These are phyloP conservation scores for Parelbella ahira DNA, from an alignment of 2,888 invertebrate species.

Conservation along the genomic window DNA sequence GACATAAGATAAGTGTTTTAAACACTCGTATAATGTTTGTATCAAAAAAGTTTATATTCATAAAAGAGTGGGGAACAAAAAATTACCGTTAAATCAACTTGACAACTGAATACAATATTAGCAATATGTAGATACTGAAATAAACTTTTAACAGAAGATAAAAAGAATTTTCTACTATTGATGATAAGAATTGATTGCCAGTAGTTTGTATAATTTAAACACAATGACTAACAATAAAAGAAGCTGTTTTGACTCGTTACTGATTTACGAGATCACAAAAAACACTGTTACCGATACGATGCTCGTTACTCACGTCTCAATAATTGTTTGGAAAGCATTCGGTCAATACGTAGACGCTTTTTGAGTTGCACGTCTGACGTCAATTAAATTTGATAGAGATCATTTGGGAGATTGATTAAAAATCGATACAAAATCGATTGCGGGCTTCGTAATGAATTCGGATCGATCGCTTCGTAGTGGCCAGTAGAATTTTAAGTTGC, in stretches of 20 bases:
- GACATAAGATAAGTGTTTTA: no score
- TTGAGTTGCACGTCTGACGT: constrained; percentile 50
- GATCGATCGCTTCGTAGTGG: constrained; percentile 28
- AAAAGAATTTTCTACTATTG: no score
- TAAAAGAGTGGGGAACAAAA: no score
- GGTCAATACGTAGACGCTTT: constrained; percentile 25
- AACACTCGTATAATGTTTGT: no score
- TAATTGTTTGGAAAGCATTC: constrained; percentile 33
- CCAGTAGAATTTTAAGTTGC: constrained; percentile 47
- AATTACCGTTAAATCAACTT: no score
- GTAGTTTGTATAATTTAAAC: constrained; percentile 1
- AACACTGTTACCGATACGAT: constrained; percentile 34
- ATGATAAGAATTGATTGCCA: not conserved
- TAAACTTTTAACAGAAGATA: no score
- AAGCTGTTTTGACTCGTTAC: constrained; percentile 23
- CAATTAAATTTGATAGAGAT: constrained; percentile 70
- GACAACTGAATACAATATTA: no score
- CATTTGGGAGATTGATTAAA: constrained; percentile 67
- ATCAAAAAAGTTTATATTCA: no score
- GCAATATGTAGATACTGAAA: no score
- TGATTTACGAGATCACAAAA: constrained; percentile 27
- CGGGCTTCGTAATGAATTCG: constrained; percentile 45
- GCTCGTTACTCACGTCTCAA: constrained; percentile 41
- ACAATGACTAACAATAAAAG: constrained; percentile 12
- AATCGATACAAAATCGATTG: constrained; percentile 58